Percentiles rank a stretch among this genome's conserved stretches.
These are phyloP conservation scores for Synanthedon myopaeformis DNA, from an alignment of 2,888 invertebrate species.

Conservation along the genomic window DNA sequence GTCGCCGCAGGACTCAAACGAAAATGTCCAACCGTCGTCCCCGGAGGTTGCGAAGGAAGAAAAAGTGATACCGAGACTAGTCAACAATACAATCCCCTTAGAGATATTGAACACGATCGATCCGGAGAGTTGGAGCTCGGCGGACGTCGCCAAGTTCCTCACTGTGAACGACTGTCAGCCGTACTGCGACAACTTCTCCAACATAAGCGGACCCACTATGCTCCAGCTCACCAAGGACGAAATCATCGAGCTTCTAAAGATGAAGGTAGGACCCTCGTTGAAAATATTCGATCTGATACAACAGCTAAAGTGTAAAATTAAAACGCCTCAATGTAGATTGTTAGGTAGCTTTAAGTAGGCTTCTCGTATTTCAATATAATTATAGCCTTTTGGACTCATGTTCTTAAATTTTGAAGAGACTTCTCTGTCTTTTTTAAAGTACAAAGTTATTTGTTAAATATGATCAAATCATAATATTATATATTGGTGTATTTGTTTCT, in stretches of 20 bases:
- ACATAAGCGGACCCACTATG: slow-evolving; percentile 84
- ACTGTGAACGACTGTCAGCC: slow-evolving; percentile 87
- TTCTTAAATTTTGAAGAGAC: too few relatives aligned
- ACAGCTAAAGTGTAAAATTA: slow-evolving; percentile 88
- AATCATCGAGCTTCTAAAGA: slow-evolving; percentile 88
- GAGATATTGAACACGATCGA: slow-evolving; percentile 64
- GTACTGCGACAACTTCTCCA: slow-evolving; percentile 75
- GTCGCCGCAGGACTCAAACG: slow-evolving; percentile 28
- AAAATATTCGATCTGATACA: slow-evolving; percentile 94
- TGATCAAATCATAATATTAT: too few relatives aligned
- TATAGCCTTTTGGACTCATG: too few relatives aligned
- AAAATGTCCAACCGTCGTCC: slow-evolving; percentile 27
- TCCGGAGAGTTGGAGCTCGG: slow-evolving; percentile 77
- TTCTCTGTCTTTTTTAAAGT: too few relatives aligned
- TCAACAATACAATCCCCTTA: slow-evolving; percentile 66
- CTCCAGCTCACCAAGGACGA: slow-evolving; percentile 88
- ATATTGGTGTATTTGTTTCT: too few relatives aligned
- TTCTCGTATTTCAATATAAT: background rate
- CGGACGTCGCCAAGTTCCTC: slow-evolving; percentile 90
- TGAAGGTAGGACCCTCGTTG: slow-evolving; percentile 94
- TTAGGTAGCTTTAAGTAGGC: slow-evolving; percentile 32
- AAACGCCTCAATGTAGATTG: slow-evolving; percentile 75
- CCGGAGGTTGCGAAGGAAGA: slow-evolving; percentile 30
- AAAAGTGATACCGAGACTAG: slow-evolving; percentile 75
- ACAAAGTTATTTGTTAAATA: too few relatives aligned